Evolutionary conservation across 2,797 vertebrate genomes (phyloP).

Genomic region (Arrhamphus sclerolepis): DNA sequence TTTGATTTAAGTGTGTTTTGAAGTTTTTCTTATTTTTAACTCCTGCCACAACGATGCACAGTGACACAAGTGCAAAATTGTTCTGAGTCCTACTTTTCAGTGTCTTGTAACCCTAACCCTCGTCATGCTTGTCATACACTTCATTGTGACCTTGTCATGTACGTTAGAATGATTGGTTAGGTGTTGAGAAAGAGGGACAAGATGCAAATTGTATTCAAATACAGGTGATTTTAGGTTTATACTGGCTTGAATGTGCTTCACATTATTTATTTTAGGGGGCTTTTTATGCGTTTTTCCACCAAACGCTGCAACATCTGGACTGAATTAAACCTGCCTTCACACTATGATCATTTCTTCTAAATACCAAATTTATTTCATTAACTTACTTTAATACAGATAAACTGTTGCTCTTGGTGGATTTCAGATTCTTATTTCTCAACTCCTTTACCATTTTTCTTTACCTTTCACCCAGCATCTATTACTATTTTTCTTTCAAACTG

Average conservation of each 20-base stretch:
- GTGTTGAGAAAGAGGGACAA: too few relatives aligned
- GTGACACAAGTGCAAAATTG: background rate
- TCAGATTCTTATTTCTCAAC: too few relatives aligned
- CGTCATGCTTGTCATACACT: too few relatives aligned
- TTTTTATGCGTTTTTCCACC: conserved; percentile 9
- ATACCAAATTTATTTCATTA: too few relatives aligned
- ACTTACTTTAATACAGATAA: too few relatives aligned
- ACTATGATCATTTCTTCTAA: background rate
- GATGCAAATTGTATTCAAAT: too few relatives aligned
- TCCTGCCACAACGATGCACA: background rate
- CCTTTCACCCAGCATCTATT: conserved; percentile 11
- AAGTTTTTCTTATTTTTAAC: conserved; percentile 6
- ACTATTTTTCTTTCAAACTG: background rate
- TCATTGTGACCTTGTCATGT: too few relatives aligned
- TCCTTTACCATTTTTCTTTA: conserved; percentile 9
- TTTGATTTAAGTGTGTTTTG: conserved; percentile 13
- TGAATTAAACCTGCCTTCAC: background rate
- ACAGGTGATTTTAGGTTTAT: too few relatives aligned
- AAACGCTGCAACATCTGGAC: conserved; percentile 14
- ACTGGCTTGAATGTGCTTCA: background rate
- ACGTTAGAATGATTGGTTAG: too few relatives aligned
- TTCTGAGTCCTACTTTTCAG: too few relatives aligned
- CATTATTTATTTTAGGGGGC: background rate
- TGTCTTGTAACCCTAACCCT: too few relatives aligned
- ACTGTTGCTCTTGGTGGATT: too few relatives aligned